Evolutionary conservation across 1,140 invertebrate species (phyloP), one percentile per base, ranked within the genome.

Genomic region (Drosophila nigrodunni): DNA sequence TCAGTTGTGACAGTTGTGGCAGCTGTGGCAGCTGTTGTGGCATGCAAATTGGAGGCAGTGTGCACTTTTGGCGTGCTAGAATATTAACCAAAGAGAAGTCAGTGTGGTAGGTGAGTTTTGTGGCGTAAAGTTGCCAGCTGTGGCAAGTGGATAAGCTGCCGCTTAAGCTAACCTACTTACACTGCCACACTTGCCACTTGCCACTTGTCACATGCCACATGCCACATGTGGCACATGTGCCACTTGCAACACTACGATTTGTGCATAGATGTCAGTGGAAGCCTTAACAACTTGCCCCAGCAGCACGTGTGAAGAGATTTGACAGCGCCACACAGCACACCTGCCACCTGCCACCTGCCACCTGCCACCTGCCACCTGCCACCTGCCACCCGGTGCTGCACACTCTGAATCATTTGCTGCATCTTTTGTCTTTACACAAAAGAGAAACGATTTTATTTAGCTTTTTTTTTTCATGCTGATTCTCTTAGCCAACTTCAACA

Each of bases 301-400:
- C 80, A 65, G 65, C 81, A 80, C 81, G 74, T 85, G 81, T 85
- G 69, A 77, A 65, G 65, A 77, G 77, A 85, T 83, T 83, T 83
- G 69, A 77, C 64, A 15, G 41, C 41, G 1, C 18, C 35, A 54
- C 18, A 21, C 18, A 21, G 1, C 18, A 21, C 18, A 21, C 9
- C 59, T n/a, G 37, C 44, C 46, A 3, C n/a, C n/a, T n/a, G n/a
- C n/a, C n/a, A n/a, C 6, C 15, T 10, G 13, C 49, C 46, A 43
- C 37, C 34, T 46, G 2, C 34, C 18, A n/a, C n/a, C 59, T 37
- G n/a, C n/a, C n/a, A n/a, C n/a, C n/a, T n/a, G n/a, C n/a, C n/a
- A n/a, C n/a, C n/a, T n/a, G n/a, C n/a, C n/a, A n/a, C n/a, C n/a
- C n/a, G 18, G 11, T 10, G 39, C 7, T 25, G 21, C 39, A 44